Conservation (phyloP, 2,888 invertebrate species). For the Macrostomum cliftonense region DNA sequence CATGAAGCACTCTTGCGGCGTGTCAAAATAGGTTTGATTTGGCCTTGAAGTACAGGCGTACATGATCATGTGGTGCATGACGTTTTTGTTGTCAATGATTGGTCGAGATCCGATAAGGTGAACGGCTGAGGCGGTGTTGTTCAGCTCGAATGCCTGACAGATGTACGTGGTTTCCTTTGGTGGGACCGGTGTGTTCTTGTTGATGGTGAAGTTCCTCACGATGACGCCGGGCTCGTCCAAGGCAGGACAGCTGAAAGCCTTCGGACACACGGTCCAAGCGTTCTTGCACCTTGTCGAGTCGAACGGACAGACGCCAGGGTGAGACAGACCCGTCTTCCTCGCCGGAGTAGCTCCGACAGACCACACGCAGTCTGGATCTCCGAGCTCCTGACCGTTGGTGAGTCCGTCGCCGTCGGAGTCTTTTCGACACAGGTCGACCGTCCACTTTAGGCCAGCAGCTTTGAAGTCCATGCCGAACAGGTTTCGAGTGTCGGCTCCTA, state of each 20-base stretch:
- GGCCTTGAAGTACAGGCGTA: background rate
- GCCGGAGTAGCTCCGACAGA: background rate
- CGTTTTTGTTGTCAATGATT: background rate
- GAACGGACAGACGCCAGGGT: background rate
- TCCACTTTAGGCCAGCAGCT: background rate
- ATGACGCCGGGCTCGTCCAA: no score
- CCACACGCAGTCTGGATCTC: slow-evolving; percentile 1
- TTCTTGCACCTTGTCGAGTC: background rate
- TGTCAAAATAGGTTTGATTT: background rate
- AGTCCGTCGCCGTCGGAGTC: slow-evolving; percentile 1
- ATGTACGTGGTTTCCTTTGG: background rate
- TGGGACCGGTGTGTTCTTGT: background rate
- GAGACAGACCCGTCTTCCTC: background rate
- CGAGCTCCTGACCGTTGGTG: slow-evolving; percentile 1
- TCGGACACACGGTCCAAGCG: background rate
- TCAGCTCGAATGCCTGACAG: background rate
- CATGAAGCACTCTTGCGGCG: background rate
- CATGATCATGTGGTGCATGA: background rate
- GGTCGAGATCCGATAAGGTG: background rate
- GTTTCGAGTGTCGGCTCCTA: background rate
- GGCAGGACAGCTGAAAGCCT: no score
- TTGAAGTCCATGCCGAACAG: background rate
- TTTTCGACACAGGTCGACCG: background rate
- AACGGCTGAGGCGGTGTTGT: background rate
- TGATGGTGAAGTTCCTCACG: background rate